Evolutionary conservation across 2,797 vertebrate species (phyloP).

Genomic region (Sebastes iracundus): DNA sequence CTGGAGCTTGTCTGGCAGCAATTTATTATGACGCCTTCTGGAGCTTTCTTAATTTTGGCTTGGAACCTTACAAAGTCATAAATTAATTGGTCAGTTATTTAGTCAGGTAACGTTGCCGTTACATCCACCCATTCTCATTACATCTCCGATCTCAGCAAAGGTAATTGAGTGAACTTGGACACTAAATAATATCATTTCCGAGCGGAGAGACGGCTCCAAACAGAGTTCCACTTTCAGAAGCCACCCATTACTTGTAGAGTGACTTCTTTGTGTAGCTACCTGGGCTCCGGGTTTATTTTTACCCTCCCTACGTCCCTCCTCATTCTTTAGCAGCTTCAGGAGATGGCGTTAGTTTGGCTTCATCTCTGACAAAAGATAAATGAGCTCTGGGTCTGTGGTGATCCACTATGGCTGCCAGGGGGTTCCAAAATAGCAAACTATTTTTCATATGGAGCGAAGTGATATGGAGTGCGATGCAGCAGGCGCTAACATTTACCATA

Average conservation of each 20-base stretch:
- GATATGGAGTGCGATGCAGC: slow-evolving; percentile 96
- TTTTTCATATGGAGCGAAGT: slow-evolving; percentile 99
- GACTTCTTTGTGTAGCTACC: slow-evolving; percentile 88
- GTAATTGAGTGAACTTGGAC: slow-evolving; percentile 37
- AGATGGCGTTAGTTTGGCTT: slow-evolving; percentile 98
- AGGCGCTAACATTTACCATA: slow-evolving; percentile 92
- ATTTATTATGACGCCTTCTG: slow-evolving; percentile 17
- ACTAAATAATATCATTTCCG: slow-evolving; percentile 65
- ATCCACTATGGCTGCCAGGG: slow-evolving; percentile 98
- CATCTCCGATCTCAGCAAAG: slow-evolving; percentile 22
- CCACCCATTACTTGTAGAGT: slow-evolving; percentile 90
- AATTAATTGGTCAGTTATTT: slow-evolving; percentile 36
- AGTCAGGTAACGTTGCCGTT: slow-evolving; percentile 13
- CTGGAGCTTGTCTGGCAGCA: not conserved
- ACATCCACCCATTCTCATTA: slow-evolving; percentile 18
- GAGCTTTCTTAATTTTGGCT: slow-evolving; percentile 14
- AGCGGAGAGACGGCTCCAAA: slow-evolving; percentile 63
- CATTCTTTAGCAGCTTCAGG: slow-evolving; percentile 95
- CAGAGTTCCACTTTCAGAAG: slow-evolving; percentile 88
- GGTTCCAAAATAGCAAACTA: slow-evolving; percentile 99
- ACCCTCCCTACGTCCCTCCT: slow-evolving; percentile 91
- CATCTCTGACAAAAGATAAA: slow-evolving; percentile 99
- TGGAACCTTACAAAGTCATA: slow-evolving; percentile 1
- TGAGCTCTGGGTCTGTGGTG: slow-evolving; percentile 97
- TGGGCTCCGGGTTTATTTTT: slow-evolving; percentile 93